These are phyloP conservation scores for Diabrotica balteata DNA, from an alignment of 2,888 invertebrate species.

Conservation along the genomic window DNA sequence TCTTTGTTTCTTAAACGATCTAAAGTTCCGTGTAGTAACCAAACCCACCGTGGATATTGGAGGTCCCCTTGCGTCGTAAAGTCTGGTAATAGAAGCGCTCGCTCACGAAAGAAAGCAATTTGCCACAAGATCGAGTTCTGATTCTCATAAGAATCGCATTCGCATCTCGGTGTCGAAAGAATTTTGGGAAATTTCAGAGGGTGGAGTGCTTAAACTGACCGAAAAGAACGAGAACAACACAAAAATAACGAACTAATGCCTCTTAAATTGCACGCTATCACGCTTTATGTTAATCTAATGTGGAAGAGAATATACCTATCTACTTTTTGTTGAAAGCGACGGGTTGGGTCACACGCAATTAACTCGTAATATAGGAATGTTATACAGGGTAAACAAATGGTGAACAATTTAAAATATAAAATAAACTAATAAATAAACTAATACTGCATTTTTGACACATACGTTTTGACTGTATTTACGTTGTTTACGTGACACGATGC, in stretches of 20 bases:
- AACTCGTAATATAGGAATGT: slow-evolving; percentile 5
- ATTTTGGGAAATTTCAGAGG: slow-evolving; percentile 30
- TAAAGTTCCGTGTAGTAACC: no score
- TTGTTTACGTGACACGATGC: no score
- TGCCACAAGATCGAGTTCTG: slow-evolving; percentile 17
- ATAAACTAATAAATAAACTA: no score
- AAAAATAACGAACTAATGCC: slow-evolving; percentile 33
- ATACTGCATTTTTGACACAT: no score
- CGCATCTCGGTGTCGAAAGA: slow-evolving; percentile 11
- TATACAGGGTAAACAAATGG: background rate
- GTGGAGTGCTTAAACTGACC: slow-evolving; percentile 11
- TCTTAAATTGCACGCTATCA: slow-evolving; percentile 37
- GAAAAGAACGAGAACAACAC: slow-evolving; percentile 8
- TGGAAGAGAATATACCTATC: slow-evolving; percentile 12
- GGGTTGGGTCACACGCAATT: slow-evolving; percentile 30
- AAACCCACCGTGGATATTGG: no score
- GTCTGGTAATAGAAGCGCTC: background rate
- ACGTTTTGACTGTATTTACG: no score
- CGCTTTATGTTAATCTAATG: slow-evolving; percentile 39
- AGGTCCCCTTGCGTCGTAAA: background rate
- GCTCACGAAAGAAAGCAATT: slow-evolving; percentile 22
- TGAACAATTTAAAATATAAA: no score
- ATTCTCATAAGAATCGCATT: slow-evolving; percentile 27
- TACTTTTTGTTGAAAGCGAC: background rate
- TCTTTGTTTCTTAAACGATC: no score